Evolutionary conservation across 2,113 vertebrate species (phyloP), one percentile per base, ranked within the genome.

Genomic region (Microtus pennsylvanicus): DNA sequence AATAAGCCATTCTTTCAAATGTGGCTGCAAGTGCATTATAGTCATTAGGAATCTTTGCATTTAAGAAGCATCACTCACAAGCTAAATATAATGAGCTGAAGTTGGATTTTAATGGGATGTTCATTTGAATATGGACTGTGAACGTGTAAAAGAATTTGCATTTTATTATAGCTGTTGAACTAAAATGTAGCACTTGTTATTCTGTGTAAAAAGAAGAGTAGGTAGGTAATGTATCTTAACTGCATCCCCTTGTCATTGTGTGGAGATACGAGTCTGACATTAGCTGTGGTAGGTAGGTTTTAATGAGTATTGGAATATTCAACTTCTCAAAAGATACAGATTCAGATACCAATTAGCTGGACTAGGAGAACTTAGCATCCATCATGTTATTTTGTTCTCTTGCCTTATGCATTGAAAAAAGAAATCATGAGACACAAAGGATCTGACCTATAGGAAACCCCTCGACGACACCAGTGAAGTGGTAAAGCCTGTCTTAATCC

Each of bases 41-140:
- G 94, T 97, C 94, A 95, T 97, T 97, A 97, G 96, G 95, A 97
- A 95, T 87, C 95, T 96, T 87, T 94, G 90, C 92, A 91, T 96
- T 96, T 94, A 96, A 94, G 97, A 96, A 96, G 92, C 93, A 97
- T 97, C 94, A 97, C 95, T 97, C 97, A 96, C 96, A 97, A 97
- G 97, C 97, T 89, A 97, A 97, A 97, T 91, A 96, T 97, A 97
- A 97, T 96, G 96, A 98, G 93, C 76, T 0, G 0, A 95, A 47
- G 95, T 50, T 96, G 95, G 91, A 89, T 97, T 97, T 96, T 98
- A 97, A 97, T 98, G 95, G 42, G 90, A 89, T 94, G 80, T 97
- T 98, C 96, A 97, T 98, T 98, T 98, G 96, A 97, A 98, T 97
- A 96, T 16, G 38, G 89, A 80, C 95, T 93, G 91, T 89, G 88